These are phyloP conservation scores for Pocillopora damicornis DNA, from an alignment of 64 coral and sea anemone species.

Conservation along the genomic window DNA sequence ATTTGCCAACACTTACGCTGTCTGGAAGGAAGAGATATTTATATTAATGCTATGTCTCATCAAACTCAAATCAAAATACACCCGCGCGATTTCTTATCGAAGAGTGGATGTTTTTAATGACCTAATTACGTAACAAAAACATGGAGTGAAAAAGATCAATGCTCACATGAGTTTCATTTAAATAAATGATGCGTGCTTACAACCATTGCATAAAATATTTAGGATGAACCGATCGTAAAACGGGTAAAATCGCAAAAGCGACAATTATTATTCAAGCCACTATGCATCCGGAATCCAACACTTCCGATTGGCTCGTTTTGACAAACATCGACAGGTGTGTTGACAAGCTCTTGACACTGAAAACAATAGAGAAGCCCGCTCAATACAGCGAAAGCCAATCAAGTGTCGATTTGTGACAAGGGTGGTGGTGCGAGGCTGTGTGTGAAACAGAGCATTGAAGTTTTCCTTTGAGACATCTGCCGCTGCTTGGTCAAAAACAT, in stretches of 20 bases:
- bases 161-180: constrained; percentile 38
- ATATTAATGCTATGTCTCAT: not conserved
- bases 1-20: not conserved
- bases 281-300: constrained; percentile 69
- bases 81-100: not conserved
- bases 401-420: constrained; percentile 61
- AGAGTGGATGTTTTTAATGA: constrained; percentile 1
- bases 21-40: not conserved
- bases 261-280: constrained; percentile 51
- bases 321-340: constrained; percentile 84
- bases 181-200: constrained; percentile 45
- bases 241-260: constrained; percentile 50
- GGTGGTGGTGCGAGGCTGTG: constrained; percentile 58
- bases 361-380: constrained; percentile 79
- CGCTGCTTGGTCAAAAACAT: constrained; percentile 40
- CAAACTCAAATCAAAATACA: not conserved
- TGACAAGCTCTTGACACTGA: constrained; percentile 70
- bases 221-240: constrained; percentile 38
- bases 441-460: constrained; percentile 42
- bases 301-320: constrained; percentile 51
- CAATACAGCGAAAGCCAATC: constrained; percentile 64
- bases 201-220: constrained; percentile 58
- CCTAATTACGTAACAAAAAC: constrained; percentile 28
- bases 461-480: constrained; percentile 64
- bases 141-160: constrained; percentile 50